phyloP scores from a whole-genome alignment of 2,113 vertebrate genomes.

The Dromaius novaehollandiae region DNA sequence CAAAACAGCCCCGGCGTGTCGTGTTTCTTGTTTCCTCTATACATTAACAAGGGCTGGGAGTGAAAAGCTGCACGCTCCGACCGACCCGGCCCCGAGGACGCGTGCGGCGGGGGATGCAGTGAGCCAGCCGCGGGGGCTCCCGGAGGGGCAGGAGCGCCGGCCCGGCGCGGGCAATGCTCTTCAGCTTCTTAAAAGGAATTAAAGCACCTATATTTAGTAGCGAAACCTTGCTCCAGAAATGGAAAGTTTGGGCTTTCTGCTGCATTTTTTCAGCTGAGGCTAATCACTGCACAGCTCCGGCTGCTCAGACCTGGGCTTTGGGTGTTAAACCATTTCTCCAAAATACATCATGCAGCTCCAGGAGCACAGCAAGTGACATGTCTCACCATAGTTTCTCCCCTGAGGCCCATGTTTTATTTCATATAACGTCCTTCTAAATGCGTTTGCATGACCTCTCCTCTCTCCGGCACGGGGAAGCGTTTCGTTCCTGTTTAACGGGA shows the following conservation, averaged over 20 bases:
- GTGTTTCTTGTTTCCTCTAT: neutral
- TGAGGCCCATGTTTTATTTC: neutral
- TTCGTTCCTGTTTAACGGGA: neutral
- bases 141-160: no score
- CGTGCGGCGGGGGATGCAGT: slow-evolving; percentile 2
- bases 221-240: neutral
- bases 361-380: neutral
- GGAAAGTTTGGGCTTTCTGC: neutral
- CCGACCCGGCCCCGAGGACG: neutral
- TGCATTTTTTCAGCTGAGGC: neutral
- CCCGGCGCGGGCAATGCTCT: no score
- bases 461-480: neutral
- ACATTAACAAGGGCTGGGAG: neutral
- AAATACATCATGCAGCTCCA: neutral
- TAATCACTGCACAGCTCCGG: neutral
- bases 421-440: neutral
- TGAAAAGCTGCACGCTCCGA: neutral
- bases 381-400: neutral
- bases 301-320: neutral
- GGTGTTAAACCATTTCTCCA: neutral
- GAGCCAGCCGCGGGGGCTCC: neutral
- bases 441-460: neutral
- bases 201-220: accelerated
- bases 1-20: neutral
- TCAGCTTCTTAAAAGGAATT: neutral